Conservation (phyloP, 2,113 vertebrate genomes). For the Lynx canadensis region DNA sequence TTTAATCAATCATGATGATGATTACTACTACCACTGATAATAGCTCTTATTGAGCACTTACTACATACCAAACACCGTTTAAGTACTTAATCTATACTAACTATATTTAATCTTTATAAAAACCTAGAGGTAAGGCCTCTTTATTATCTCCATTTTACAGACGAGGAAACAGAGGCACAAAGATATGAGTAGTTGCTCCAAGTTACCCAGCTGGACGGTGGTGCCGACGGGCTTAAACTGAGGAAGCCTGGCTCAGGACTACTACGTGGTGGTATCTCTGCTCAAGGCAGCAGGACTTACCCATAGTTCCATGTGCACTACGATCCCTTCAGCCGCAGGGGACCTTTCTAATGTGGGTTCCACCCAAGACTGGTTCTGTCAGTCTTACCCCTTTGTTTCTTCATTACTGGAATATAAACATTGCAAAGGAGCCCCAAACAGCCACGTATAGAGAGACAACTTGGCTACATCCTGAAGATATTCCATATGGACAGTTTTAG, state of each 20-base stretch:
- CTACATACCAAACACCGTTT: rapidly evolving
- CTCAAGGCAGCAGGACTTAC: rapidly evolving
- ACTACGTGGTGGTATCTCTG: rapidly evolving
- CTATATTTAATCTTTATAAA: not conserved
- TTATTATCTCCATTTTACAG: not conserved
- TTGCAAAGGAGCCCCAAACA: not conserved
- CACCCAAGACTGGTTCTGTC: no score
- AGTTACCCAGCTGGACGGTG: not conserved
- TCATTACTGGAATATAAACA: not conserved
- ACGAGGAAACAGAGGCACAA: not conserved
- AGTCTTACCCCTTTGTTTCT: not conserved
- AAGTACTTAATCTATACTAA: not conserved
- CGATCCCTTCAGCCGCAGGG: not conserved
- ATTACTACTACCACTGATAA: rapidly evolving
- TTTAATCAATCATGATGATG: no score
- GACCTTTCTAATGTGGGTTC: not conserved
- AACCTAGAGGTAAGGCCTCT: not conserved
- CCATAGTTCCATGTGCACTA: rapidly evolving
- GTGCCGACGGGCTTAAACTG: not conserved
- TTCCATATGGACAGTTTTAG: not conserved
- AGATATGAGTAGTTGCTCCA: not conserved
- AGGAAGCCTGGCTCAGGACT: not conserved
- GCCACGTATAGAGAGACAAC: not conserved
- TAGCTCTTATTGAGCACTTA: rapidly evolving
- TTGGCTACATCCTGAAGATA: not conserved